Conservation (phyloP, 2,113 vertebrate genomes). For the Perca fluviatilis region DNA sequence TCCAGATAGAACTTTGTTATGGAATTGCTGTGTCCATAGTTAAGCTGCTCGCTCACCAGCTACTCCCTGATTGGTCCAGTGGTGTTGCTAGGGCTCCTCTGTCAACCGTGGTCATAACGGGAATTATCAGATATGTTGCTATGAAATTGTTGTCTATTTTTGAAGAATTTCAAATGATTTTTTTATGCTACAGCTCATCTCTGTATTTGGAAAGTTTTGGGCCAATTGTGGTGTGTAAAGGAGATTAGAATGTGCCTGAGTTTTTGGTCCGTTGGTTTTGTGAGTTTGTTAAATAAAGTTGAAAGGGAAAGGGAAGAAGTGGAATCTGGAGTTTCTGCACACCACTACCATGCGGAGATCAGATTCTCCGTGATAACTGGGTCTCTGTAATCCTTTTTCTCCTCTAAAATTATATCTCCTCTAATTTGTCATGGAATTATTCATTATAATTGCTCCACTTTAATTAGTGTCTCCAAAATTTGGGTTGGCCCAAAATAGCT, state of each 20-base stretch:
- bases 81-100: constrained; percentile 25
- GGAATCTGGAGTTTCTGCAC: constrained; percentile 83
- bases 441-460: constrained; percentile 14
- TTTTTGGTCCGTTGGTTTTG: constrained; percentile 23
- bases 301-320: constrained; percentile 21
- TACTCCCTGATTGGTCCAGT: constrained; percentile 24
- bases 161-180: neutral
- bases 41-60: constrained; percentile 12
- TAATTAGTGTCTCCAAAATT: constrained; percentile 2
- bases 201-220: constrained; percentile 5
- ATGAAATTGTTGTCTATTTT: constrained; percentile 2
- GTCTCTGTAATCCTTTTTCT: constrained; percentile 38
- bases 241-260: neutral
- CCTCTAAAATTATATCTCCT: constrained; percentile 11
- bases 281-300: constrained; percentile 19
- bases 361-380: constrained; percentile 24
- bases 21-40: constrained; percentile 20
- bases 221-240: constrained; percentile 4
- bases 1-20: constrained; percentile 21
- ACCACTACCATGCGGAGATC: constrained; percentile 65
- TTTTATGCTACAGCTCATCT: neutral
- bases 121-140: constrained; percentile 15
- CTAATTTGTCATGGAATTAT: constrained; percentile 33
- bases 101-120: constrained; percentile 5
- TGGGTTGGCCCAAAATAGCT: neutral